Evolutionary conservation across 2,888 invertebrate genomes (phyloP).

Genomic region (Schizotus pectinicornis): DNA sequence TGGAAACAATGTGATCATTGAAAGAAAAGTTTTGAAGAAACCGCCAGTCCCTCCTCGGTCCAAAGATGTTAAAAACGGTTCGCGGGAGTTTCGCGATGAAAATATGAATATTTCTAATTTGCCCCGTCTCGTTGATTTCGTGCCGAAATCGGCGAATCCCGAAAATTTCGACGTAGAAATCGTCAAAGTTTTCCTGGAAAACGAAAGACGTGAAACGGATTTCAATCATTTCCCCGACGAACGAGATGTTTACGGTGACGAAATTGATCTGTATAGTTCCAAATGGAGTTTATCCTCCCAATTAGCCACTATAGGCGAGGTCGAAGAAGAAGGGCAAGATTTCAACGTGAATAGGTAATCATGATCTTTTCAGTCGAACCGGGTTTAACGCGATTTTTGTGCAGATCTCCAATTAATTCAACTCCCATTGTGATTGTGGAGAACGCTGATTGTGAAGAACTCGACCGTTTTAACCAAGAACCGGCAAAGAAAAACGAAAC

Average conservation of each 20-base stretch:
- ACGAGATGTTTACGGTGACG: conserved; percentile 42
- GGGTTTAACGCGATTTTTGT: conserved; percentile 13
- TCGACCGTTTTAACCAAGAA: not conserved
- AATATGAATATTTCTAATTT: conserved; percentile 53
- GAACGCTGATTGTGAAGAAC: conserved; percentile 41
- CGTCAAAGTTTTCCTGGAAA: conserved; percentile 50
- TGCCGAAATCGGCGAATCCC: conserved; percentile 65
- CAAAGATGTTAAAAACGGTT: conserved; percentile 38
- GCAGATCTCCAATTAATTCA: conserved; percentile 34
- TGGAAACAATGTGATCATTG: conserved; percentile 34
- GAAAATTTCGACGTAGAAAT: conserved; percentile 54
- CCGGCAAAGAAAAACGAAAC: conserved; percentile 11
- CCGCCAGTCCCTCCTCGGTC: conserved; percentile 53
- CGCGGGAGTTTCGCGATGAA: conserved; percentile 31
- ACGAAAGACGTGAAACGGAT: conserved; percentile 47
- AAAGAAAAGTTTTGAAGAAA: conserved; percentile 35
- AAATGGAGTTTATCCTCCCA: conserved; percentile 67
- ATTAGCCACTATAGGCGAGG: conserved; percentile 74
- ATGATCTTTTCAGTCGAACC: conserved; percentile 4
- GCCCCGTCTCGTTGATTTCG: conserved; percentile 75
- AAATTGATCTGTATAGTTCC: conserved; percentile 50
- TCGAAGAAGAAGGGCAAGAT: conserved; percentile 63
- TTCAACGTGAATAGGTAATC: conserved; percentile 32
- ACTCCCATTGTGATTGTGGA: conserved; percentile 49
- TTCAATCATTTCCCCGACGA: conserved; percentile 32